Base-by-base conservation (phyloP, 2,797 vertebrate species). In the Myioborus miniatus region DNA sequence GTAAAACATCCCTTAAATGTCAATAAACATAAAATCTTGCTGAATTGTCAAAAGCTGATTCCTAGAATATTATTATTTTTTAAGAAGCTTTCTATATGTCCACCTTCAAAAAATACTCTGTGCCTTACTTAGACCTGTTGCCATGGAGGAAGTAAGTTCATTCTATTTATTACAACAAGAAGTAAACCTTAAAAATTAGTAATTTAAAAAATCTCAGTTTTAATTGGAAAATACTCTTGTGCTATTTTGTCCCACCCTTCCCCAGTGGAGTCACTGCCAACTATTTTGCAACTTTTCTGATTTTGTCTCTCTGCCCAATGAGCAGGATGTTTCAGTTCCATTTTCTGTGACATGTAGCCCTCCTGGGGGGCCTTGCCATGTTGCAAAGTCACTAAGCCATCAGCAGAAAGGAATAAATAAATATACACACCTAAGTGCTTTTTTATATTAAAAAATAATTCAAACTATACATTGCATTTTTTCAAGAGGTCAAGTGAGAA, bases 131-230 rank as follows among this genome's bases (percentile, higher is more conserved):
- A 27, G 16, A 34, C 13, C 23, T 8, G 9, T 59, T 85, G 46
- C 20, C 2, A 0, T 13, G 5, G 32, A 91, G 47, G 70, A 84
- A 72, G 26, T 43, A 56, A 82, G 23, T 49, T 37, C 3, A 21
- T 92, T 87, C 59, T 22, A 75, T 79, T 85, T 83, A 75, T 79
- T 88, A 34, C 15, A 75, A 71, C 36, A 77, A 80, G 46, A 92
- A 90, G 11, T 62, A 83, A 89, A 94, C 16, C 34, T 76, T 70
- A 60, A 75, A 91, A 77, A 77, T 30, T 55, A 62, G n/a, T 8
- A 32, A 27, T n/a, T 34, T 19, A 13, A 55, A 49, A 46, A 52
- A 47, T 11, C 15, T 77, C 12, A 8, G 8, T 63, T 75, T 78
- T 85, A 34, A 50, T 80, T 2, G 16, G n/a, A 89, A 94, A 92